Evolutionary conservation across 1,140 invertebrate genomes (phyloP).

Genomic region (Pseudomyrmex pallidus): DNA sequence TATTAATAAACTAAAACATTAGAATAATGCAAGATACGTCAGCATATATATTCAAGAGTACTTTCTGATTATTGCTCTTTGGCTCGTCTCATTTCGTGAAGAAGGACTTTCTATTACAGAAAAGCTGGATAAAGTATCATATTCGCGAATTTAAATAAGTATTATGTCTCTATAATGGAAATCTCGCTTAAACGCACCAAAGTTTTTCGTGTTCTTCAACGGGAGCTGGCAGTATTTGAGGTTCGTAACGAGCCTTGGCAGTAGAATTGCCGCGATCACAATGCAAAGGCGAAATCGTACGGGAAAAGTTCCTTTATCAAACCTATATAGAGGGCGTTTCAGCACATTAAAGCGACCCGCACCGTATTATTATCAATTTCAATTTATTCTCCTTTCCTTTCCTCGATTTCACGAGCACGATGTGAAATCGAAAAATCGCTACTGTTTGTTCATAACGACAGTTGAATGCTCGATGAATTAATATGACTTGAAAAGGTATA

Average conservation of each 20-base stretch:
- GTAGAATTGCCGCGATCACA: conserved; percentile 55
- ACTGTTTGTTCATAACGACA: conserved; percentile 17
- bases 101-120: conserved; percentile 12
- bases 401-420: neutral
- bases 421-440: neutral
- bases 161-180: conserved; percentile 56
- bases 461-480: neutral
- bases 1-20: conserved; percentile 16
- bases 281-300: conserved; percentile 58
- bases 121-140: conserved; percentile 39
- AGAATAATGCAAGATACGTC: neutral
- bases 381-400: conserved; percentile 49
- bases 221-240: conserved; percentile 49
- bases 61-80: conserved; percentile 27
- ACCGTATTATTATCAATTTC: conserved; percentile 52
- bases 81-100: neutral
- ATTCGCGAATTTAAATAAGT: conserved; percentile 59
- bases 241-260: conserved; percentile 55
- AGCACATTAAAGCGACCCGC: conserved; percentile 40
- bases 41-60: conserved; percentile 3
- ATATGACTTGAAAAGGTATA: neutral
- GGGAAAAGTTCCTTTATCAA: conserved; percentile 53
- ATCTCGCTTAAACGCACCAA: conserved; percentile 41
- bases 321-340: conserved; percentile 34
- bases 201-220: conserved; percentile 46